Conservation (phyloP, 2,888 invertebrate genomes). For the Dasysyrphus albostriatus region DNA sequence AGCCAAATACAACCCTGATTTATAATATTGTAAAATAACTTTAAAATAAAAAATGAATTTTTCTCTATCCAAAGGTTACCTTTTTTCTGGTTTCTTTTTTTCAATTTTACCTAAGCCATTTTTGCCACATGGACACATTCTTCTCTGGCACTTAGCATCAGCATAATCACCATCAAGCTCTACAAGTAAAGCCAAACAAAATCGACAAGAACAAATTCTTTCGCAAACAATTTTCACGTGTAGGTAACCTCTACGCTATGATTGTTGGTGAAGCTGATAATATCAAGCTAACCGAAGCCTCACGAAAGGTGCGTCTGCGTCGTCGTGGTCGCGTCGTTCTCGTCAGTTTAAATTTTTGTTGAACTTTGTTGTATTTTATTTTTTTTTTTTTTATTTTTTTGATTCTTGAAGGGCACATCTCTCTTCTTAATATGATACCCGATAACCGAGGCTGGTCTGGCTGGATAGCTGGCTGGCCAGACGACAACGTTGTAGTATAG, state of each 20-base stretch:
- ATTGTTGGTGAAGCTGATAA: slow-evolving; percentile 24
- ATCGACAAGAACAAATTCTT: slow-evolving; percentile 29
- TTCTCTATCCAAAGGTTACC: not conserved
- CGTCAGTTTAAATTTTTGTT: slow-evolving; percentile 28
- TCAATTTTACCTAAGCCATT: slow-evolving; percentile 9
- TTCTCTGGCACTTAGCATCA: slow-evolving; percentile 12
- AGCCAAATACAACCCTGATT: no score
- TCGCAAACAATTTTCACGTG: slow-evolving; percentile 21
- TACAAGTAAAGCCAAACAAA: slow-evolving; percentile 9
- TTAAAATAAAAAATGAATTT: not conserved
- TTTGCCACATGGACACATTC: slow-evolving; percentile 31
- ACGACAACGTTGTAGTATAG: slow-evolving; percentile 57
- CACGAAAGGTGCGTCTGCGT: slow-evolving; percentile 40
- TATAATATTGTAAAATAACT: no score
- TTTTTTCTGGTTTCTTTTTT: not conserved
- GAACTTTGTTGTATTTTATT: slow-evolving; percentile 13
- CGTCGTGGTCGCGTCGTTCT: not conserved
- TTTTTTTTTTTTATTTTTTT: slow-evolving; percentile 24
- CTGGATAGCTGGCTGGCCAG: slow-evolving; percentile 28
- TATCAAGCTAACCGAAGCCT: slow-evolving; percentile 26
- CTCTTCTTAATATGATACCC: slow-evolving; percentile 60
- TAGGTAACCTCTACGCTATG: not conserved
- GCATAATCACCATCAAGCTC: slow-evolving; percentile 11
- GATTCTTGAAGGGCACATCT: slow-evolving; percentile 54
- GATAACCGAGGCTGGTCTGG: slow-evolving; percentile 29